Evolutionary conservation across 1,140 invertebrate species (phyloP).

Genomic region (Himalopsyche phryganea): DNA sequence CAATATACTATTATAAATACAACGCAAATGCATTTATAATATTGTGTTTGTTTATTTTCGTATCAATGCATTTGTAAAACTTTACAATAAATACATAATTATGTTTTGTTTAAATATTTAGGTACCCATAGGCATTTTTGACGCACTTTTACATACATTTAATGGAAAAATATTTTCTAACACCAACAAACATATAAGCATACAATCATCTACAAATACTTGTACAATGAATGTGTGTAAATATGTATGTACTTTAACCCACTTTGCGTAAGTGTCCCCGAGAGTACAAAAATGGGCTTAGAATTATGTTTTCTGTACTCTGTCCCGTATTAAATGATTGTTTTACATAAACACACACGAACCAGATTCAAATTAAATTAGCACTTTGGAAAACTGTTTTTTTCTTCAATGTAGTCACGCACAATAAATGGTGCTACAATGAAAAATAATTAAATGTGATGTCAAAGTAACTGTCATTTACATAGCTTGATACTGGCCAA

Average conservation of each 20-base stretch:
- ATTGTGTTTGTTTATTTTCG: too few relatives aligned
- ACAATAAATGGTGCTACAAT: too few relatives aligned
- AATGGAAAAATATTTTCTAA: constrained; percentile 3
- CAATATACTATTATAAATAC: too few relatives aligned
- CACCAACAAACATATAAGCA: not conserved
- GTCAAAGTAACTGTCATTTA: constrained; percentile 4
- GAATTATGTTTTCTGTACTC: constrained; percentile 29
- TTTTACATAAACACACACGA: too few relatives aligned
- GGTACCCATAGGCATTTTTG: not conserved
- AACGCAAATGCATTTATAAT: too few relatives aligned
- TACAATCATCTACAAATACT: not conserved
- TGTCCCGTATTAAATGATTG: not conserved
- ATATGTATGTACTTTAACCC: constrained; percentile 12
- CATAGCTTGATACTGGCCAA: constrained; percentile 8
- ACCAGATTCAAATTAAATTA: too few relatives aligned
- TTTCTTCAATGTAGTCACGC: too few relatives aligned
- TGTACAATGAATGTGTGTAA: not conserved
- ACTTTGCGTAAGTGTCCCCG: constrained; percentile 30
- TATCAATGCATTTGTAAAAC: too few relatives aligned
- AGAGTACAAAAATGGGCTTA: constrained; percentile 30
- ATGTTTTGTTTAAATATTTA: too few relatives aligned
- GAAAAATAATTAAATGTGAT: too few relatives aligned
- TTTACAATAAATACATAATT: too few relatives aligned
- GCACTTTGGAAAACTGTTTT: too few relatives aligned
- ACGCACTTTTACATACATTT: constrained; percentile 20